phyloP scores from a whole-genome alignment of 2,888 invertebrate species.

The Prosapia bicincta region DNA sequence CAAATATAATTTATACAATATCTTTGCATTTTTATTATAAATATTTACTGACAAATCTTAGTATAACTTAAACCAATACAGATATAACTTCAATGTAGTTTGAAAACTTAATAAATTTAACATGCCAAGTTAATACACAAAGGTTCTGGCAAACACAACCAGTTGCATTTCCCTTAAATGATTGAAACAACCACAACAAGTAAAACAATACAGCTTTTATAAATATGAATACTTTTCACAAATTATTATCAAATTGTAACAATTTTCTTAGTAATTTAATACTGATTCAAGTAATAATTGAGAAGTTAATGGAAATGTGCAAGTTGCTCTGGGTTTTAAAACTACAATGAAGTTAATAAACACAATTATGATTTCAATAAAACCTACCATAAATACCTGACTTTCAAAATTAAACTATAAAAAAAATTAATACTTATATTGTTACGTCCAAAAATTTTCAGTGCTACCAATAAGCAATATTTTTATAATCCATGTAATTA shows the following conservation, averaged over 20 bases:
- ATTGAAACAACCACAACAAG: too few species aligned
- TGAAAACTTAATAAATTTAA: too few species aligned
- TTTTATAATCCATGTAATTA: neutral
- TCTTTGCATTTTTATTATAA: neutral
- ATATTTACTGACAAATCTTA: neutral
- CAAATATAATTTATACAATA: constrained; percentile 15
- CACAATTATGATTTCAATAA: neutral
- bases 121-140: too few species aligned
- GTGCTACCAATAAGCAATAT: neutral
- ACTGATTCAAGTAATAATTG: too few species aligned
- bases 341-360: neutral
- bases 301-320: too few species aligned
- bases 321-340: too few species aligned
- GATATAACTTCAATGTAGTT: neutral
- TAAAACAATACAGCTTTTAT: too few species aligned
- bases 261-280: too few species aligned
- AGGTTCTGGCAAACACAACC: too few species aligned
- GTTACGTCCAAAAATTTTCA: neutral
- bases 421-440: neutral
- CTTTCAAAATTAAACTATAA: neutral
- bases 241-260: too few species aligned
- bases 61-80: neutral
- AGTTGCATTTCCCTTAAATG: too few species aligned
- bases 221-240: too few species aligned
- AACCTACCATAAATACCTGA: neutral